phyloP scores from a whole-genome alignment of 2,113 vertebrate species.

The Lichenostomus cassidix region DNA sequence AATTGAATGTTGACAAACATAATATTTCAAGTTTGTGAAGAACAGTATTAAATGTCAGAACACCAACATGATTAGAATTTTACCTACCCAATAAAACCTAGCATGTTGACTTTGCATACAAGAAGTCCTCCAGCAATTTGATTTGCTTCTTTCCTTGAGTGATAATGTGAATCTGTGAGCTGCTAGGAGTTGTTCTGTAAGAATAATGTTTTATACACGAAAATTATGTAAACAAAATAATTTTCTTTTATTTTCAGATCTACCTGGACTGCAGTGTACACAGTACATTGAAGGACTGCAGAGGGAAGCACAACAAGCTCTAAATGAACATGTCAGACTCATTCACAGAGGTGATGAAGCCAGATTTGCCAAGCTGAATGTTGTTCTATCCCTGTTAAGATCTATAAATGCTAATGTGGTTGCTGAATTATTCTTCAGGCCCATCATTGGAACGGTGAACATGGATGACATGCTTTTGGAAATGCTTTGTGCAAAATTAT shows the following conservation, averaged over 20 bases:
- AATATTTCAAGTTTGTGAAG: background rate
- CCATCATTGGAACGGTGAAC: conserved; percentile 90
- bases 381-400: conserved; percentile 88
- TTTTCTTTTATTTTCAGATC: conserved; percentile 75
- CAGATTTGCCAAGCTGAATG: conserved; percentile 89
- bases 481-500: conserved; percentile 93
- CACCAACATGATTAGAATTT: background rate
- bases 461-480: conserved; percentile 97
- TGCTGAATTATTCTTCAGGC: conserved; percentile 93
- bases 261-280: conserved; percentile 88
- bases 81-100: background rate
- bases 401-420: conserved; percentile 87
- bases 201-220: background rate
- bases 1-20: background rate
- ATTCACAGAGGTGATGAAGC: conserved; percentile 83
- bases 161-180: background rate
- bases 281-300: conserved; percentile 93
- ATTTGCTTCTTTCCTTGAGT: background rate
- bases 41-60: background rate
- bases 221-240: background rate
- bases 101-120: background rate
- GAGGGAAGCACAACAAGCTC: conserved; percentile 90
- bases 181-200: background rate
- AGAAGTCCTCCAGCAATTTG: background rate
- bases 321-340: conserved; percentile 89